Base-by-base conservation (phyloP, 2,888 invertebrate genomes). In the Eupithecia abbreviata region DNA sequence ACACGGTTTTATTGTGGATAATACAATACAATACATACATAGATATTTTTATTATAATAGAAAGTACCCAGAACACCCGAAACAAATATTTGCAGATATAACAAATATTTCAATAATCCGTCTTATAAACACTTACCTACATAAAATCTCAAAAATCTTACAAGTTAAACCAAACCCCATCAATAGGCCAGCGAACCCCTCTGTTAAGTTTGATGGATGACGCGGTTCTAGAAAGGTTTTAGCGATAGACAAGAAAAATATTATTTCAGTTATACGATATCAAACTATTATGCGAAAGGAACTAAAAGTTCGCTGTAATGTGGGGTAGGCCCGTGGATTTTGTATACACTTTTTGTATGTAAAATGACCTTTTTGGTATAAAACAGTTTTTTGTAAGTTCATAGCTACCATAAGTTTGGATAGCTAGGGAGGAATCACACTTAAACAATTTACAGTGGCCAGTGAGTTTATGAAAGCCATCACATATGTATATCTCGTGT, bases 161-260 rank as follows among this genome's bases (percentile, higher is more conserved):
- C 72, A 9, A 75, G 73, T 84, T 88, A 49, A 0, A 58, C 83
- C 85, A 75, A 77, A 70, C 74, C 78, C 82, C 79, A 82, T 84
- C 84, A 84, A 85, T 74, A 76, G 86, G 88, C 84, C 86, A 87
- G 84, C 85, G 86, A 86, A 89, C 90, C 89, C 84, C 87, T 86
- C 90, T 85, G 88, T 86, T 89, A 79, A 80, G 83, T 85, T 89
- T 93, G 93, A 93, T 93, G 89, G 92, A 93, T 93, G 92, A 89
- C 89, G 88, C 84, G 86, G 86, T 83, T 79, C 7, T 45, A 51
- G 83, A 82, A 87, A 87, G 88, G 89, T 88, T 90, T 88, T 85
- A 89, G 88, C 91, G 90, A 91, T 89, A 89, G 90, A 92, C 91
- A 92, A 90, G 91, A 89, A 92, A 90, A 91, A 90, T 88, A 86